Evolutionary conservation across 2,888 invertebrate species (phyloP).

Genomic region (Andricus quercusramuli): DNA sequence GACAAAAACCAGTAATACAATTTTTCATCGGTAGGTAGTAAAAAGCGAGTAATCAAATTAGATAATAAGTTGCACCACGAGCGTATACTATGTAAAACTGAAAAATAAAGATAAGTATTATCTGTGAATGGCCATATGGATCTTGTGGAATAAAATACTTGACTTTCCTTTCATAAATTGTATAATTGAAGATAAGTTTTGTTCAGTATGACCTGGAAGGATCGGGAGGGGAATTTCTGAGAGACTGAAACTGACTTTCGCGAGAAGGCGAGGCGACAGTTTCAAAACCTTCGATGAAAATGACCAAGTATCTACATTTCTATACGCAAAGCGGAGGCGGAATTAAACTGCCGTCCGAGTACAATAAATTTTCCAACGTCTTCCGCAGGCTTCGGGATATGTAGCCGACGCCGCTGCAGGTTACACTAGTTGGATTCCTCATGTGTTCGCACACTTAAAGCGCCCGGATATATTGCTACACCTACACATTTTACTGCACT

Average conservation of each 20-base stretch:
- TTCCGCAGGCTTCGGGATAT: slow-evolving; percentile 56
- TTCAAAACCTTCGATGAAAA: slow-evolving; percentile 31
- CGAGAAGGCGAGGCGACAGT: slow-evolving; percentile 15
- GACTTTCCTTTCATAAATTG: background rate
- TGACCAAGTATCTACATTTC: slow-evolving; percentile 7
- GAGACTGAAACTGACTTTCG: slow-evolving; percentile 4
- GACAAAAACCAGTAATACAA: background rate
- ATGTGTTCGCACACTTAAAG: background rate
- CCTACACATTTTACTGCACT: background rate
- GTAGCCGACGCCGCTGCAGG: background rate
- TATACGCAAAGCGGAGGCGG: slow-evolving; percentile 52
- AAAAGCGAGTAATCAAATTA: background rate
- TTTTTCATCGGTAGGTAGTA: background rate
- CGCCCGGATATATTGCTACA: background rate
- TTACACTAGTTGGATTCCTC: background rate
- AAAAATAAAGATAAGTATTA: background rate
- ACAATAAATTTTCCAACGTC: slow-evolving; percentile 69
- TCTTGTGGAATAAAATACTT: background rate
- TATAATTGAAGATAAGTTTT: background rate
- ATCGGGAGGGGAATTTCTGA: slow-evolving; percentile 1
- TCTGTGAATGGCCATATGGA: background rate
- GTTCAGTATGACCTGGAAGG: background rate
- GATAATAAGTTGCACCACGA: background rate
- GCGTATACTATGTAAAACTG: background rate
- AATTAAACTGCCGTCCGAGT: slow-evolving; percentile 66